phyloP scores from a whole-genome alignment of 2,888 invertebrate species.

The Muschampia plurimacula region DNA sequence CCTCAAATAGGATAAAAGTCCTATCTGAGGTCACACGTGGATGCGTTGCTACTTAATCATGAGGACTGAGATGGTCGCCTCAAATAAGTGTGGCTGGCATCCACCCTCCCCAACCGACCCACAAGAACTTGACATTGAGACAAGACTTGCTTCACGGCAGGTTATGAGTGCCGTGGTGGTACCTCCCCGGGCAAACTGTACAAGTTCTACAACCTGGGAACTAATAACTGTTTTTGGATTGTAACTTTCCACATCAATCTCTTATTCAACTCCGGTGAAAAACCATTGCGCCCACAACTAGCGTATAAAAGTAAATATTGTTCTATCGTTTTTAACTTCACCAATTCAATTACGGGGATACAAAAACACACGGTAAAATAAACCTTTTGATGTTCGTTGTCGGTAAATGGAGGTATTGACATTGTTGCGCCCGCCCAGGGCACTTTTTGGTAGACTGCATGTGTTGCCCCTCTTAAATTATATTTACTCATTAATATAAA shows the following conservation, averaged over 20 bases:
- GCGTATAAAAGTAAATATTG: conserved; percentile 32
- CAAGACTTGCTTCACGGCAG: too few relatives aligned
- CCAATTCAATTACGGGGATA: conserved; percentile 72
- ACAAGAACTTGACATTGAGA: too few relatives aligned
- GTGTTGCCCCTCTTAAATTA: conserved; percentile 40
- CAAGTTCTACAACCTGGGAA: too few relatives aligned
- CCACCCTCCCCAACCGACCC: too few relatives aligned
- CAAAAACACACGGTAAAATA: conserved; percentile 67
- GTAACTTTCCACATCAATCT: neutral
- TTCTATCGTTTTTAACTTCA: conserved; percentile 57
- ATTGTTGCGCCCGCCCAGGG: conserved; percentile 44
- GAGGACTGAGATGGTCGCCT: too few relatives aligned
- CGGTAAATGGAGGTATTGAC: conserved; percentile 62
- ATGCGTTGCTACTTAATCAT: too few relatives aligned
- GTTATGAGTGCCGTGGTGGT: too few relatives aligned
- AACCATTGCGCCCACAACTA: conserved; percentile 20
- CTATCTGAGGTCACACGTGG: too few relatives aligned
- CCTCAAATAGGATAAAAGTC: too few relatives aligned
- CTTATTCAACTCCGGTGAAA: conserved; percentile 4
- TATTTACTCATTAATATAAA: conserved; percentile 47
- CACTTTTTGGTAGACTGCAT: conserved; percentile 25
- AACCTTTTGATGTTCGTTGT: conserved; percentile 65
- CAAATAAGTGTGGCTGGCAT: too few relatives aligned
- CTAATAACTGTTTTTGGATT: neutral
- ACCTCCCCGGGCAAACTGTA: too few relatives aligned